These are phyloP conservation scores for Plagodis dolabraria DNA, from an alignment of 2,888 invertebrate genomes.

Conservation along the genomic window DNA sequence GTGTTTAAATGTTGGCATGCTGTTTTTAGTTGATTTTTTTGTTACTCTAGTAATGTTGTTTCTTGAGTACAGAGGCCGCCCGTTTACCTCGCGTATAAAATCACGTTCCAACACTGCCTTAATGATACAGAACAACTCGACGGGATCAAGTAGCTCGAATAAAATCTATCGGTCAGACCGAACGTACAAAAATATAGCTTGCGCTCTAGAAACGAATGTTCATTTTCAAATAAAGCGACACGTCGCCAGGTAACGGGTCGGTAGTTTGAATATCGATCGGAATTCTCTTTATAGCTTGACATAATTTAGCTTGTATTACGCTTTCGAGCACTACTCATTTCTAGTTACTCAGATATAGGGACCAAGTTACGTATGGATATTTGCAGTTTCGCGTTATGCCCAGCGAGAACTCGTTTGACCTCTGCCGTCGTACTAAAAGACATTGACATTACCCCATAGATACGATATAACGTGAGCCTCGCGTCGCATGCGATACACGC, in stretches of 20 bases:
- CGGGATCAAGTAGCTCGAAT: conserved; percentile 33
- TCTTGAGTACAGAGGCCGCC: conserved; percentile 19
- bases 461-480: conserved; percentile 43
- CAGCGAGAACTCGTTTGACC: conserved; percentile 34
- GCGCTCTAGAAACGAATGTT: conserved; percentile 20
- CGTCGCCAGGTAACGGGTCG: conserved; percentile 38
- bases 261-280: conserved; percentile 41
- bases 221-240: conserved; percentile 20
- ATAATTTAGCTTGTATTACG: conserved; percentile 34
- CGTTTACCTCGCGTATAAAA: conserved; percentile 22
- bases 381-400: conserved; percentile 44
- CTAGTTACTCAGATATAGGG: conserved; percentile 57
- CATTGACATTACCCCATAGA: conserved; percentile 63
- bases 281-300: conserved; percentile 43
- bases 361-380: conserved; percentile 57
- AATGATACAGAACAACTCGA: conserved; percentile 13
- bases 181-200: conserved; percentile 27
- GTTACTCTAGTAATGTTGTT: conserved; percentile 18
- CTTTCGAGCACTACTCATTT: conserved; percentile 45
- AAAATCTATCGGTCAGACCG: conserved; percentile 34
- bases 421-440: conserved; percentile 64
- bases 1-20: conserved; percentile 17
- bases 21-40: conserved; percentile 9
- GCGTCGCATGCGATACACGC: conserved; percentile 44
- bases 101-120: conserved; percentile 34